Base-by-base conservation (phyloP, 2,888 invertebrate species). In the Trachelus iudaicus region DNA sequence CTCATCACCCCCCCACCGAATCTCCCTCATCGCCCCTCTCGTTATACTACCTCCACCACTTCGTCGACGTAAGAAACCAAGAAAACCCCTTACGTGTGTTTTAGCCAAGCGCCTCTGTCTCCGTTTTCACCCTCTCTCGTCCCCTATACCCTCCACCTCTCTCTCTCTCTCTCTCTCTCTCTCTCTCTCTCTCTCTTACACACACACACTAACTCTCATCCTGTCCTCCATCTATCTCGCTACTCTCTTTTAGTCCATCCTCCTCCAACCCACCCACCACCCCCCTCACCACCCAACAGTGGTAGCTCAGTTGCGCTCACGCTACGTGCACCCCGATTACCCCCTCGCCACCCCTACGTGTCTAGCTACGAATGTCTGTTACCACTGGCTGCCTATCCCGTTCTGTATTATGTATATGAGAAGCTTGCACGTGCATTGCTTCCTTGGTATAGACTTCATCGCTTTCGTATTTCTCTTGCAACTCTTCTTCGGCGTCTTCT, bases 1-100 rank as follows among this genome's bases (percentile, higher is more conserved):
- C 79, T 79, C 79, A 37, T 77, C 79, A 73, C 76, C 79, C 78
- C 84, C 82, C 84, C 82, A 85, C 82, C 84, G 78, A 81, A 81
- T 75, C 75, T 69, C 75, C 12, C 34, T 69, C 69, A 74, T 76
- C 73, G 77, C 69, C 79, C 87, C 82, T 81, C 82, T 80, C 84
- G 73, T 56, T 56, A 56, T 23, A 56, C 23, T 23, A 73, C 74
- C 80, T 75, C 78, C 34, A 34, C 73, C 74, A 75, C 69, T 68
- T 40, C 30, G 69, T 33, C 35, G 75, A 81, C 84, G 87, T 90
- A 90, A 90, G 90, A 90, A 90, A 90, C 88, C 87, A 86, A 90
- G 90, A 90, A 90, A 90, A 90, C 89, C 90, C 56, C 90, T 90
- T 87, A 90, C 90, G 89, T 88, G 88, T 87, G 86, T 88, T 83